Evolutionary conservation across 2,797 vertebrate species (phyloP).

Genomic region (Naso thynnoides): DNA sequence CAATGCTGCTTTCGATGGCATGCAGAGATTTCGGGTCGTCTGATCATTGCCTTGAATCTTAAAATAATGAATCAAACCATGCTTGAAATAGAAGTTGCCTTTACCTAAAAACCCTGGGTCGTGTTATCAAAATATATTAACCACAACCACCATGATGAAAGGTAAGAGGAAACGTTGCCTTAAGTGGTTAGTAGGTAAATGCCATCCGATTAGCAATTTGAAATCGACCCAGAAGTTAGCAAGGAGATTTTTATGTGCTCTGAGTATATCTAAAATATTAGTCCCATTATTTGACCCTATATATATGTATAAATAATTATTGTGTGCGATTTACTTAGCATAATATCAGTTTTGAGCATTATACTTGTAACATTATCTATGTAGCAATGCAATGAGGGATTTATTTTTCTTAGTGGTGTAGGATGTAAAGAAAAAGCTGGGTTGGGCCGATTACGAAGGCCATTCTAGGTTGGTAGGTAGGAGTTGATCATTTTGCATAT

Average conservation of each 20-base stretch:
- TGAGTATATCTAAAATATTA: slow-evolving; percentile 46
- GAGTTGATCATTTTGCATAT: slow-evolving; percentile 48
- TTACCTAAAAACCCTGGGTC: slow-evolving; percentile 41
- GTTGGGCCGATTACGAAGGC: slow-evolving; percentile 31
- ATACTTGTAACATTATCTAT: slow-evolving; percentile 75
- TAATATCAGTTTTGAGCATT: slow-evolving; percentile 70
- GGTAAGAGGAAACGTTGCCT: slow-evolving; percentile 66
- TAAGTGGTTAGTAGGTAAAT: slow-evolving; percentile 61
- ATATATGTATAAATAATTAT: slow-evolving; percentile 63
- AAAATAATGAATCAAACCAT: slow-evolving; percentile 38
- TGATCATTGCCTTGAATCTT: slow-evolving; percentile 38
- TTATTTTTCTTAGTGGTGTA: slow-evolving; percentile 67
- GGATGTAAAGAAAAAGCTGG: slow-evolving; percentile 48
- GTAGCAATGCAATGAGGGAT: slow-evolving; percentile 72
- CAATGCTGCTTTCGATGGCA: slow-evolving; percentile 38
- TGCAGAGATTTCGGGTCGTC: slow-evolving; percentile 32
- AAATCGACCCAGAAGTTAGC: slow-evolving; percentile 38
- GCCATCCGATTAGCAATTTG: slow-evolving; percentile 49
- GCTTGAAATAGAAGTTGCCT: slow-evolving; percentile 67
- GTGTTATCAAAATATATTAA: slow-evolving; percentile 51
- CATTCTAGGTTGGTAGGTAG: slow-evolving; percentile 49
- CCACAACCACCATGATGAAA: slow-evolving; percentile 42
- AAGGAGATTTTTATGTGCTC: slow-evolving; percentile 59
- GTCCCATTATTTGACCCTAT: slow-evolving; percentile 56
- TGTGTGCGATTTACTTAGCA: slow-evolving; percentile 71